These are phyloP conservation scores for Cyanoderma ruficeps DNA, from an alignment of 2,113 vertebrate genomes.

Conservation along the genomic window DNA sequence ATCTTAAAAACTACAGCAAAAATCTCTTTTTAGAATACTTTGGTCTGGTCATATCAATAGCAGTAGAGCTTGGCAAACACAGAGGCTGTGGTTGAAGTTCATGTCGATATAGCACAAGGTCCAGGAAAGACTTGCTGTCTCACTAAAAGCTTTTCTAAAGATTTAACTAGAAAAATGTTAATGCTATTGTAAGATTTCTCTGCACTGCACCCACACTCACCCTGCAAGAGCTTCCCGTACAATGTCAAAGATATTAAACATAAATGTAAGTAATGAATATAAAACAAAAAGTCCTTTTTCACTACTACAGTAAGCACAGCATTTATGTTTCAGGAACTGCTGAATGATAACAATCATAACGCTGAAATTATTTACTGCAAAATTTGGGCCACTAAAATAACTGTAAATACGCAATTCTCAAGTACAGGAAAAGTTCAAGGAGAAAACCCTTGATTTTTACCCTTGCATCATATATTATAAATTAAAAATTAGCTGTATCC, in stretches of 20 bases:
- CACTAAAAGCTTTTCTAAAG: constrained; percentile 17
- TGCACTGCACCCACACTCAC: not conserved
- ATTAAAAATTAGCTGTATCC: not conserved
- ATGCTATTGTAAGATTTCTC: not conserved
- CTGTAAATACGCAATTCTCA: not conserved
- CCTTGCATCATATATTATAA: not conserved
- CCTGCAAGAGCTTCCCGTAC: not conserved
- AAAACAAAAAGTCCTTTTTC: not conserved
- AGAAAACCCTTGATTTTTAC: not conserved
- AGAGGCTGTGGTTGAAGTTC: not conserved
- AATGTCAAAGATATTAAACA: not conserved
- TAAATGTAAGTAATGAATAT: not conserved
- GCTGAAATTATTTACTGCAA: not conserved
- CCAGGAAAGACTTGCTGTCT: not conserved
- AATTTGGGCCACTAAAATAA: not conserved
- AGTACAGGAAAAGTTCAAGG: not conserved
- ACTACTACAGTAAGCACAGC: not conserved
- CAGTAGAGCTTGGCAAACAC: not conserved
- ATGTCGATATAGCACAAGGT: not conserved
- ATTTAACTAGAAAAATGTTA: constrained; percentile 8
- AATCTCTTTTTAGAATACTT: not conserved
- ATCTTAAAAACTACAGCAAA: not conserved
- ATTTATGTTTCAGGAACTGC: not conserved
- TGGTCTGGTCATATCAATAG: not conserved
- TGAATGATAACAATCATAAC: not conserved